Evolutionary conservation across 2,888 invertebrate species (phyloP).

Genomic region (Syritta pipiens): DNA sequence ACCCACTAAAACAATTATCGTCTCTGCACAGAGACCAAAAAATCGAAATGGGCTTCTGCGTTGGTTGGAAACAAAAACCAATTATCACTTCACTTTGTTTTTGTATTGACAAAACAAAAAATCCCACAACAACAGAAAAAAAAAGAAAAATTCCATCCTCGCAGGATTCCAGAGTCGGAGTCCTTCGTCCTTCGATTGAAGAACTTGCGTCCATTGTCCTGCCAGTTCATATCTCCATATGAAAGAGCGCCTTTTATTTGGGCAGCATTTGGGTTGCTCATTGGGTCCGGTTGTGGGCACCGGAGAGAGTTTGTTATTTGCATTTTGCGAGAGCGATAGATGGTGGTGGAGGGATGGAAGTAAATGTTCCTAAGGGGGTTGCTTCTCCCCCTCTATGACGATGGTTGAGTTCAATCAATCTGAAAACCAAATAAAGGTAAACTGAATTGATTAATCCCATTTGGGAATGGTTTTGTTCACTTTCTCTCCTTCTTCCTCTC

Average conservation of each 20-base stretch:
- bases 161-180: no score
- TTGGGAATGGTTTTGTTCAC: conserved; percentile 28
- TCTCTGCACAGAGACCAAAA: not conserved
- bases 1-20: conserved; percentile 35
- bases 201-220: conserved; percentile 45
- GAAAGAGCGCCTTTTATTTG: conserved; percentile 35
- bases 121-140: no score
- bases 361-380: not conserved
- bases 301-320: conserved; percentile 55
- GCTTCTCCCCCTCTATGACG: not conserved
- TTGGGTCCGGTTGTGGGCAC: conserved; percentile 8
- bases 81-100: conserved; percentile 50
- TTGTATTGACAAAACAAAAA: conserved; percentile 55
- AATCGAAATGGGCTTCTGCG: conserved; percentile 8
- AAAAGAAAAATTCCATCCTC: no score
- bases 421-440: conserved; percentile 65
- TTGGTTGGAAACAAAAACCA: conserved; percentile 29
- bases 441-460: conserved; percentile 67
- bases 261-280: conserved; percentile 40
- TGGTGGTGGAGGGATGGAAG: no score
- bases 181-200: conserved; percentile 12
- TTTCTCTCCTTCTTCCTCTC: not conserved
- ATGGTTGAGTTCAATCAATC: conserved; percentile 63
- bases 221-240: conserved; percentile 46
- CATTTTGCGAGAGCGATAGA: no score